Evolutionary conservation across 2,888 invertebrate species (phyloP).

Genomic region (Erebia palarica): DNA sequence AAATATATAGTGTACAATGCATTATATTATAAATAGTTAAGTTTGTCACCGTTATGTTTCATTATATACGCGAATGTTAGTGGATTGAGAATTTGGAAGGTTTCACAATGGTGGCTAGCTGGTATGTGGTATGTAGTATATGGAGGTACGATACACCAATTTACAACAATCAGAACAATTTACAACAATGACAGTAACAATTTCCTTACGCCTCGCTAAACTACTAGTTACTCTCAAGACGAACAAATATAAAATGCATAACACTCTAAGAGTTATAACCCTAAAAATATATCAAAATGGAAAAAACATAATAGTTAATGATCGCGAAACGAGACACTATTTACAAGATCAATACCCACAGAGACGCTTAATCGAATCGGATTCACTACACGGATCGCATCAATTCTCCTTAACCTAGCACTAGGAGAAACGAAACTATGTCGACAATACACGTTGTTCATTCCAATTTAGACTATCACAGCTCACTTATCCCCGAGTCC

Average conservation of each 20-base stretch:
- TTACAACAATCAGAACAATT: conserved; percentile 60
- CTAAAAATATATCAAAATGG: conserved; percentile 79
- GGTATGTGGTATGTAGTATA: background rate
- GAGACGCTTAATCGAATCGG: conserved; percentile 40
- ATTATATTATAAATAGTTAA: conserved; percentile 40
- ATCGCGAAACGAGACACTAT: conserved; percentile 66
- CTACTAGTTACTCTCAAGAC: conserved; percentile 53
- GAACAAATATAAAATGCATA: conserved; percentile 77
- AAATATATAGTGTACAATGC: conserved; percentile 54
- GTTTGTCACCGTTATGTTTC: conserved; percentile 9
- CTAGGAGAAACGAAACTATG: conserved; percentile 55
- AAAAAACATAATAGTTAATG: conserved; percentile 42
- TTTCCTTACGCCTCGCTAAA: conserved; percentile 59
- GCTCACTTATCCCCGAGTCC: conserved; percentile 58
- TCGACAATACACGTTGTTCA: conserved; percentile 55
- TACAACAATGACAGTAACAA: conserved; percentile 68
- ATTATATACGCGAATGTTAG: conserved; percentile 11
- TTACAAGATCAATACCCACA: conserved; percentile 72
- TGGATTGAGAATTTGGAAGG: background rate
- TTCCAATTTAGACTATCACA: conserved; percentile 79
- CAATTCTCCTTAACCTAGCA: conserved; percentile 67
- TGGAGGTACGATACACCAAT: conserved; percentile 50
- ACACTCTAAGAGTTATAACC: conserved; percentile 65
- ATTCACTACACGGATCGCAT: conserved; percentile 29
- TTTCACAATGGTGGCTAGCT: background rate